Base-by-base conservation (phyloP, 2,888 invertebrate species). In the Congeria kusceri region DNA sequence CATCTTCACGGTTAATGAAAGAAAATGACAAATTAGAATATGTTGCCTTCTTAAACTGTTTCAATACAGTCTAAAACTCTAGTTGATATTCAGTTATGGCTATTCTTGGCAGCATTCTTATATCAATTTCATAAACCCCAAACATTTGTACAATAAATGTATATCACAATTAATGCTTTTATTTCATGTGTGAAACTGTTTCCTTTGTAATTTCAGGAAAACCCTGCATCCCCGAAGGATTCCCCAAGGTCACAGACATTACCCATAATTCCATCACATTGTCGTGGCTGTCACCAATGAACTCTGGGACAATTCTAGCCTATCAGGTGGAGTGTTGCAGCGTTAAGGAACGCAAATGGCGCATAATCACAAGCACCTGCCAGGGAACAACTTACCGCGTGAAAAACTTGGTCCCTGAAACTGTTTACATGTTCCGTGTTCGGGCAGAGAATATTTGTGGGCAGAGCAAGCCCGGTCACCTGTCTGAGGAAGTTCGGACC, bases 251-350 rank as follows among this genome's bases (percentile, higher is more conserved):
- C 11, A 79, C 80, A 27, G 86, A 90, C 44, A 85, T 90, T 44
- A 89, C 89, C 67, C 88, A 89, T 77, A 90, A 88, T 83, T 88
- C 89, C 23, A 66, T 91, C 27, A 89, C 87, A 29, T 74, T 92
- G 65, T 77, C 89, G 71, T 94, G 94, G 94, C 86, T 87, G 20
- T 88, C 93, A 25, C 93, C 94, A 1, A 78, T 86, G 75, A 84
- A 87, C 68, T 84, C 85, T 70, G 79, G 87, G 80, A 86, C 74
- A 75, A 86, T 87, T 59, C 64, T 87, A 53, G 87, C 87, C 15
- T 87, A 84, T 69, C 84, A 87, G 78, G 61, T 91, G 9, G 89
- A 91, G 74, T 78, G 87, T 72, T 85, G 71, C 56, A 77, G 74
- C 57, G 20, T 77, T 11, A 72, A 70, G 29, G 86, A 84, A 53